phyloP scores from a whole-genome alignment of 2,888 invertebrate genomes.

The Seira musarum region DNA sequence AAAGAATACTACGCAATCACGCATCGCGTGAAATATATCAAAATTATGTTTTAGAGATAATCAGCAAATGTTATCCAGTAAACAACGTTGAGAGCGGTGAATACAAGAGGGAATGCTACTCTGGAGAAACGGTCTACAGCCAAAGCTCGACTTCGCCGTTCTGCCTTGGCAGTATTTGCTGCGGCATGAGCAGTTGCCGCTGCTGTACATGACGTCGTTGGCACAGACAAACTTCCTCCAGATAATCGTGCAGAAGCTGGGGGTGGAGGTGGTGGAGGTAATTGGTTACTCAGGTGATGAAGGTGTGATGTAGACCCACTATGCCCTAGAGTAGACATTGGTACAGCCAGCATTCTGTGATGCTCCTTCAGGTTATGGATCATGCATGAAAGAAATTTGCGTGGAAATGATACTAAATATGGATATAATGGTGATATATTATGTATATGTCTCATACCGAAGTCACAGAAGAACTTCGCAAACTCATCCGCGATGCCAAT shows the following conservation, averaged over 20 bases:
- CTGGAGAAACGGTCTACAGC: constrained; percentile 82
- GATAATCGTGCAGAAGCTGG: constrained; percentile 18
- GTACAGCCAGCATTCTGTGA: constrained; percentile 48
- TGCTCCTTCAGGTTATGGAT: constrained; percentile 42
- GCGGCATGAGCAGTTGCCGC: constrained; percentile 73
- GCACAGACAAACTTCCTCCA: constrained; percentile 19
- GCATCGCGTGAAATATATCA: no score
- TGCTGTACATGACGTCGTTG: constrained; percentile 74
- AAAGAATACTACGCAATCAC: no score
- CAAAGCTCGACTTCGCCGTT: constrained; percentile 71
- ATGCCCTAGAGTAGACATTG: constrained; percentile 22
- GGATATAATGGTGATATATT: neutral
- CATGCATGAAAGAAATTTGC: neutral
- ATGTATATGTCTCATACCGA: constrained; percentile 26
- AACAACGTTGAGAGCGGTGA: constrained; percentile 79
- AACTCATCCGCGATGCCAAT: constrained; percentile 66
- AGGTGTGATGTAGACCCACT: constrained; percentile 28
- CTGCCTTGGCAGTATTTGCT: constrained; percentile 43
- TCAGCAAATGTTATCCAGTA: constrained; percentile 84
- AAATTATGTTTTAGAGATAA: constrained; percentile 74
- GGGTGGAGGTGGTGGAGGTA: constrained; percentile 48
- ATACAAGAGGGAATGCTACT: constrained; percentile 81
- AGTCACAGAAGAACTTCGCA: constrained; percentile 60
- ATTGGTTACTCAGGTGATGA: constrained; percentile 37
- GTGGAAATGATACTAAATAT: no score